Evolutionary conservation across 2,113 vertebrate genomes (phyloP), one percentile per base, ranked within the genome.

Genomic region (Sturnus vulgaris): DNA sequence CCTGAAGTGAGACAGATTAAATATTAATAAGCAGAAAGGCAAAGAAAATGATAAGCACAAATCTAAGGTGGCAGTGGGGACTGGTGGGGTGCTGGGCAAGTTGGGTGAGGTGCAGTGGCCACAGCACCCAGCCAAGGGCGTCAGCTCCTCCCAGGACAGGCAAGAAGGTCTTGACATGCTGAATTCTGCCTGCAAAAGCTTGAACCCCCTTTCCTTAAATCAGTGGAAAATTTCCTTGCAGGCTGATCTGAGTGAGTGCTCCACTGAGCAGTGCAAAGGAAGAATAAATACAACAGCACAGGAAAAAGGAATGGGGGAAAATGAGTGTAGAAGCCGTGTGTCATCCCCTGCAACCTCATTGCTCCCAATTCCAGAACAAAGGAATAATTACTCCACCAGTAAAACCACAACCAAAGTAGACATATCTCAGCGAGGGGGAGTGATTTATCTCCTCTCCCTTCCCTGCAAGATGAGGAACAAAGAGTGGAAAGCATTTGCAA

Each of bases 1-100:
- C 59, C 63, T 28, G 27, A 82, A 68, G 8, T 37, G 85, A 95
- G 71, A 16, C 46, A 68, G 77, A 93, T 92, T 30, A 95, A 96
- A 92, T 86, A 93, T 96, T 93, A 86, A 96, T 90, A 30, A 86
- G 71, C 40, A 71, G 85, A 86, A 82, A 53, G 76, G 64, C 44
- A 56, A 60, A 73, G 78, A 10, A 81, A 86, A 52, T 4, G 5
- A 69, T 52, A 12, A 22, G 15, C 22, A 40, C 8, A 17, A 30
- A 35, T 16, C 28, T 3, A 15, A 37, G 78, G 78, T 59, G 69
- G 70, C 30, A 16, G 15, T 3, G 13, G 46, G 69, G 53, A 49
- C 50, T 69, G 39, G 11, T 0, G 22, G 79, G 60, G n/a, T 40
- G 50, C 47, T 60, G 18, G 73, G 5, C 9, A 1, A 23, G 25